Evolutionary conservation across 1,140 invertebrate genomes (phyloP).

Genomic region (Cyclargus thomasi): DNA sequence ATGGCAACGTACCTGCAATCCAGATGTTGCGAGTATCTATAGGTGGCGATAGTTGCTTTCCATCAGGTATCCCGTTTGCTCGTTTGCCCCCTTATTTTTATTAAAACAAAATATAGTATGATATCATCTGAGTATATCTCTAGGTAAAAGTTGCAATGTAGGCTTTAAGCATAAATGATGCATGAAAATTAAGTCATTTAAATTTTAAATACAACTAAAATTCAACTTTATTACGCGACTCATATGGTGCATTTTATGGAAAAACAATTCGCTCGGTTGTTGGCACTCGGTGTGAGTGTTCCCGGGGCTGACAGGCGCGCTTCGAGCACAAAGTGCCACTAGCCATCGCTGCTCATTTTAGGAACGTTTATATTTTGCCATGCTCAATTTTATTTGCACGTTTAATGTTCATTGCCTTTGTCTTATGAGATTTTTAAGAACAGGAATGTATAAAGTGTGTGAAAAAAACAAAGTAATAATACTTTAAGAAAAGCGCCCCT

Average conservation of each 20-base stretch:
- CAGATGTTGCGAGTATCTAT: no score
- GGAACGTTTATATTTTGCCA: constrained; percentile 13
- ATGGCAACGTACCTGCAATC: no score
- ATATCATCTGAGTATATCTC: neutral
- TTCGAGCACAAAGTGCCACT: constrained; percentile 18
- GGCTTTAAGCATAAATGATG: neutral
- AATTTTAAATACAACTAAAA: neutral
- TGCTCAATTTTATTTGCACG: neutral
- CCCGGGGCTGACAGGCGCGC: constrained; percentile 9
- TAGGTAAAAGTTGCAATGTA: neutral
- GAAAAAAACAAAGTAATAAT: no score
- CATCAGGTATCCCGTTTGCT: no score
- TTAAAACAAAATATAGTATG: neutral
- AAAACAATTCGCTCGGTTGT: neutral
- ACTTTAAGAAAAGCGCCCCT: no score
- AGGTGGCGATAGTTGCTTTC: no score
- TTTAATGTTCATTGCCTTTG: neutral
- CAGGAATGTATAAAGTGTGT: no score
- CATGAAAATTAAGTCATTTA: neutral
- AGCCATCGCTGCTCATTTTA: constrained; percentile 21
- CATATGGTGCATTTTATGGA: neutral
- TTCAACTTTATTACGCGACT: neutral
- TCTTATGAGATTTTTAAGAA: no score
- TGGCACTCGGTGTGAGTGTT: constrained; percentile 1
- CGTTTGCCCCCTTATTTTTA: no score